phyloP scores from a whole-genome alignment of 2,888 invertebrate genomes.

The Salticus scenicus region DNA sequence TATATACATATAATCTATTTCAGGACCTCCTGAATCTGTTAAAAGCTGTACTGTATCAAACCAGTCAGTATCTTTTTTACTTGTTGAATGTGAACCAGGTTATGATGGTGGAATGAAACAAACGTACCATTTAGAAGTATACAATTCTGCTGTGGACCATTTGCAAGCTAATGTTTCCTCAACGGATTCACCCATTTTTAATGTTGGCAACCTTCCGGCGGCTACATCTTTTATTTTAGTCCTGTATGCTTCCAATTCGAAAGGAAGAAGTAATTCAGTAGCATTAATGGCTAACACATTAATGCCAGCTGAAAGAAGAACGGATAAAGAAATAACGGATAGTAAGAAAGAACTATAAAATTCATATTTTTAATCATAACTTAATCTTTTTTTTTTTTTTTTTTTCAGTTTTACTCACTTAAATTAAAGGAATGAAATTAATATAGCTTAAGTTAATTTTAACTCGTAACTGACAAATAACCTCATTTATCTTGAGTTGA shows the following conservation, averaged over 20 bases:
- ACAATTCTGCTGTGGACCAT: constrained; percentile 80
- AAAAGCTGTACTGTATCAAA: constrained; percentile 92
- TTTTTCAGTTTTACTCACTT: neutral
- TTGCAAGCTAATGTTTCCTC: constrained; percentile 87
- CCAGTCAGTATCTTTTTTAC: constrained; percentile 88
- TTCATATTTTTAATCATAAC: neutral
- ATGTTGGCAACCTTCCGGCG: constrained; percentile 83
- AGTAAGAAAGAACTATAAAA: constrained; percentile 16
- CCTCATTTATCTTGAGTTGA: no score
- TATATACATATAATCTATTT: constrained; percentile 70
- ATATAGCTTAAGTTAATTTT: no score
- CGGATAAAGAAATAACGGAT: constrained; percentile 43
- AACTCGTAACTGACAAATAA: no score
- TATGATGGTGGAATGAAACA: constrained; percentile 93
- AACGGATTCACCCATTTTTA: constrained; percentile 81
- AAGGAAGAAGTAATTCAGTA: constrained; percentile 88
- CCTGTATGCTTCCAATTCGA: constrained; percentile 87
- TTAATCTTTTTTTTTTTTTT: neutral
- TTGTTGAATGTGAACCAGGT: constrained; percentile 88
- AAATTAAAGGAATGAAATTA: neutral
- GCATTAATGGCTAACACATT: constrained; percentile 85
- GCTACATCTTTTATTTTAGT: constrained; percentile 86
- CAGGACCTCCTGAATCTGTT: constrained; percentile 94
- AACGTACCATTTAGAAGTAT: constrained; percentile 87
- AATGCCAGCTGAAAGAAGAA: constrained; percentile 69